Percentiles rank a stretch among this genome's conserved stretches.
Conservation (phyloP, 2,797 vertebrate species). For the Poliocrania exsul region DNA sequence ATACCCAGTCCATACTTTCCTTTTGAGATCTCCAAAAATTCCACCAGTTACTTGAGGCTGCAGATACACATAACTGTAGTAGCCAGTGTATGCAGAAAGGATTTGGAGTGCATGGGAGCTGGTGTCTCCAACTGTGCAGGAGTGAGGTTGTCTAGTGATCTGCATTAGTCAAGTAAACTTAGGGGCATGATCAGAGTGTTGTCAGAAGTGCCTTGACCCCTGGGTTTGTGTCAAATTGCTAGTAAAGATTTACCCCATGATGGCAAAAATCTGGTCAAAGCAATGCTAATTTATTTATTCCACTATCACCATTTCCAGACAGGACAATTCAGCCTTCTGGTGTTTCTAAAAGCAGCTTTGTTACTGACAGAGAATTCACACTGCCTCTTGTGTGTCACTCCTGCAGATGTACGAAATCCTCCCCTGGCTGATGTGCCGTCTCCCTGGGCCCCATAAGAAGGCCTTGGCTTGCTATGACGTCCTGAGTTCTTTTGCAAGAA, state of each 20-base stretch:
- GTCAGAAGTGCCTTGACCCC: background rate
- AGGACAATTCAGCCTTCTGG: background rate
- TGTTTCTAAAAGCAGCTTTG: background rate
- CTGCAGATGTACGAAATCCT: slow-evolving; percentile 39
- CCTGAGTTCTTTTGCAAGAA: slow-evolving; percentile 31
- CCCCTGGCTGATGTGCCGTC: slow-evolving; percentile 22
- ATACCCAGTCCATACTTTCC: background rate
- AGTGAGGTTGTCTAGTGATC: background rate
- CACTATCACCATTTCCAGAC: background rate
- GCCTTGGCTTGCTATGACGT: background rate
- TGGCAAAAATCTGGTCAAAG: background rate
- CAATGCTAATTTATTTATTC: background rate
- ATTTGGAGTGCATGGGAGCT: background rate
- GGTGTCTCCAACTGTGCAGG: background rate
- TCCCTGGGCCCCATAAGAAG: slow-evolving; percentile 60
- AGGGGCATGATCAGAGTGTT: background rate
- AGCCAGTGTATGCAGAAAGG: background rate
- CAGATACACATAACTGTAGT: background rate
- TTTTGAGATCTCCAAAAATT: background rate
- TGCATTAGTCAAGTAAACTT: background rate
- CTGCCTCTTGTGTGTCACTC: background rate
- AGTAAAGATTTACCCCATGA: background rate
- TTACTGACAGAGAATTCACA: background rate
- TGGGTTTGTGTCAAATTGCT: background rate
- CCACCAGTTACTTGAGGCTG: background rate